Base-by-base conservation (phyloP, 1,140 invertebrate genomes). In the Trissolcus basalis region DNA sequence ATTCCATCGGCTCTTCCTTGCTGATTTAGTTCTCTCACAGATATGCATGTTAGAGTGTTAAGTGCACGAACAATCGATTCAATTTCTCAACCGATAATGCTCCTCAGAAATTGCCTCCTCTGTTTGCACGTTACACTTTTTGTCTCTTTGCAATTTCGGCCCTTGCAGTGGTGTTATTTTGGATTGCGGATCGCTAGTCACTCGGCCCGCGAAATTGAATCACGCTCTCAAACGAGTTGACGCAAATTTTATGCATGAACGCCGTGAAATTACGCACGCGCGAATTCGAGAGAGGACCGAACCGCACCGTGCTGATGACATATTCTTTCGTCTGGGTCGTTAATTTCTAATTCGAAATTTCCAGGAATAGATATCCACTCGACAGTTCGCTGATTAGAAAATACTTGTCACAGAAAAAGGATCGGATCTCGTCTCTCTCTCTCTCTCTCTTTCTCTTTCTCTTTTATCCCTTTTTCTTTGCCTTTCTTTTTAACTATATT, bases 61-160 rank as follows among this genome's bases (percentile, higher is more conserved):
- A 71, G 68, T 71, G 59, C 11, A 15, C 51, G 59, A 32, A 58
- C 50, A 61, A 61, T 70, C 54, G 58, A 61, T 61, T 70, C 51
- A 45, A 50, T 61, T 61, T 19, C 56, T 35, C 33, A n/a, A 58
- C 27, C 48, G 58, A 58, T 36, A 41, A 41, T 55, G 27, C 10
- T 60, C 35, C 27, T 43, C 51, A 11, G 27, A 9, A n/a, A 43
- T 49, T 12, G 47, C 36, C n/a, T 19, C 43, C 6, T 13, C 43
- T 3, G 12, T 44, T 44, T 44, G 12, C 43, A 9, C 36, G 33
- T 9, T 9, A 9, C n/a, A 39, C 36, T 39, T 27, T 39, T 39
- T 39, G 36, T 39, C 1, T 39, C 9, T n/a, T 8, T 39, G n/a
- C 36, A 39, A 39, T 39, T 44, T 44, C 11, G 8, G 11, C 12